Percentiles rank a stretch among this genome's conserved stretches.
Evolutionary conservation across 2,113 vertebrate species (phyloP).

Genomic region (Callionymus lyra): DNA sequence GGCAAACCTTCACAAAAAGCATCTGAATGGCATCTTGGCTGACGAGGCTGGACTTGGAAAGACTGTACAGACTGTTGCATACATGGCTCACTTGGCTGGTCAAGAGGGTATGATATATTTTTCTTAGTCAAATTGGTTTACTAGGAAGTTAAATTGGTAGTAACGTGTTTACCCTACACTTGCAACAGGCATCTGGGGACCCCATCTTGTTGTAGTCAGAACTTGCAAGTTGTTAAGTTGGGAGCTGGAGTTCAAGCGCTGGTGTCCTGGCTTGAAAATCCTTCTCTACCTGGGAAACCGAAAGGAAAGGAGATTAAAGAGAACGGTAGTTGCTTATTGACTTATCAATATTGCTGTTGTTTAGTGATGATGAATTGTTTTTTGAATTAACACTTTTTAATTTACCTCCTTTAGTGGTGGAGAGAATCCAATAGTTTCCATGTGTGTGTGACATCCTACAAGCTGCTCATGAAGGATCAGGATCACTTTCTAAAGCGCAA

Average conservation of each 20-base stretch:
- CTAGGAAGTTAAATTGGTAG: too few relatives aligned
- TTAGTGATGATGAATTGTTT: too few relatives aligned
- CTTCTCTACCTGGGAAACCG: constrained; percentile 81
- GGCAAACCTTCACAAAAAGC: constrained; percentile 77
- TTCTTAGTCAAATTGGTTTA: not conserved
- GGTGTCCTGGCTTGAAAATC: constrained; percentile 86
- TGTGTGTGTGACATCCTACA: constrained; percentile 85
- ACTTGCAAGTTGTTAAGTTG: constrained; percentile 82
- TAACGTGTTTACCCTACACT: constrained; percentile 1
- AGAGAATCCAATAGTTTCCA: constrained; percentile 80
- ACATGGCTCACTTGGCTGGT: constrained; percentile 82
- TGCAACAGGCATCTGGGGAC: constrained; percentile 80
- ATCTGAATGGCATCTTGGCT: constrained; percentile 84
- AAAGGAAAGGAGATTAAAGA: constrained; percentile 74
- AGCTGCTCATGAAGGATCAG: constrained; percentile 82
- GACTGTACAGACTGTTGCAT: constrained; percentile 86
- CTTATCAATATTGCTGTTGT: too few relatives aligned
- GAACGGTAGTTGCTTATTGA: constrained; percentile 66
- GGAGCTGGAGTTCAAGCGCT: constrained; percentile 88
- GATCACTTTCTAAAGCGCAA: constrained; percentile 73
- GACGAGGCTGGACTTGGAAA: constrained; percentile 85
- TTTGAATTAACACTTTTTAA: not conserved
- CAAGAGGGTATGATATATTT: constrained; percentile 70
- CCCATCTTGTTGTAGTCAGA: constrained; percentile 83
- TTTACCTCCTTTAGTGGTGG: constrained; percentile 70